These are phyloP conservation scores for Beris morrisii DNA, from an alignment of 2,888 invertebrate genomes.

Conservation along the genomic window DNA sequence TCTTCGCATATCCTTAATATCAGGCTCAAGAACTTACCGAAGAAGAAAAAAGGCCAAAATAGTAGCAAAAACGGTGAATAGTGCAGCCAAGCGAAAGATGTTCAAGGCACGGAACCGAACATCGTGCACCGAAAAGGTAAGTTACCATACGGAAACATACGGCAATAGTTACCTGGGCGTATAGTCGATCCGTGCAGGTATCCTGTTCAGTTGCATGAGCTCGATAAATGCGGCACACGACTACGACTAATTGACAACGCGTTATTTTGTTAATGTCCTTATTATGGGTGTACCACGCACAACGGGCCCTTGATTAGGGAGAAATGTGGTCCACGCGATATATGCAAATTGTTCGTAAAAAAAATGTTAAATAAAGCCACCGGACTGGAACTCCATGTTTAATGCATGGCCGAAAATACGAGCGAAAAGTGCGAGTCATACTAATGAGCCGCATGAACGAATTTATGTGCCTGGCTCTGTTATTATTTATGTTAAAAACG, in stretches of 20 bases:
- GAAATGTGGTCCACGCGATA: neutral
- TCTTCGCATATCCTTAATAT: neutral
- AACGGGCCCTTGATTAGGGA: conserved; percentile 17
- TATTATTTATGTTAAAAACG: conserved; percentile 32
- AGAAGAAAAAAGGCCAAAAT: neutral
- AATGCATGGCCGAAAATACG: conserved; percentile 16
- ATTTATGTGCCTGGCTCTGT: conserved; percentile 6
- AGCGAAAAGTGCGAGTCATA: conserved; percentile 23
- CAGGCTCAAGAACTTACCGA: neutral
- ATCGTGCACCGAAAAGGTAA: conserved; percentile 1
- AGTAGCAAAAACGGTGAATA: neutral
- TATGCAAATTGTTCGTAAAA: neutral
- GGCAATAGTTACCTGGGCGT: too few relatives aligned
- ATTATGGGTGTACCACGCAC: conserved; percentile 23
- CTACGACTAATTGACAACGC: conserved; percentile 21
- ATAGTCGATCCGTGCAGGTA: too few relatives aligned
- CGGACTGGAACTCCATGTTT: conserved; percentile 27
- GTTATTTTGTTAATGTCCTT: conserved; percentile 19
- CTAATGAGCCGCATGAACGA: conserved; percentile 25
- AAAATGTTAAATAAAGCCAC: conserved; percentile 14
- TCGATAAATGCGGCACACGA: conserved; percentile 12
- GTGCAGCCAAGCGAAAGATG: conserved; percentile 16
- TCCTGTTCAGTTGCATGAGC: conserved; percentile 12
- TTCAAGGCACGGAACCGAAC: conserved; percentile 6
- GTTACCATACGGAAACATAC: too few relatives aligned